Evolutionary conservation across 1,140 invertebrate species (phyloP), one percentile per base, ranked within the genome.

Genomic region (Megalopta genalis): DNA sequence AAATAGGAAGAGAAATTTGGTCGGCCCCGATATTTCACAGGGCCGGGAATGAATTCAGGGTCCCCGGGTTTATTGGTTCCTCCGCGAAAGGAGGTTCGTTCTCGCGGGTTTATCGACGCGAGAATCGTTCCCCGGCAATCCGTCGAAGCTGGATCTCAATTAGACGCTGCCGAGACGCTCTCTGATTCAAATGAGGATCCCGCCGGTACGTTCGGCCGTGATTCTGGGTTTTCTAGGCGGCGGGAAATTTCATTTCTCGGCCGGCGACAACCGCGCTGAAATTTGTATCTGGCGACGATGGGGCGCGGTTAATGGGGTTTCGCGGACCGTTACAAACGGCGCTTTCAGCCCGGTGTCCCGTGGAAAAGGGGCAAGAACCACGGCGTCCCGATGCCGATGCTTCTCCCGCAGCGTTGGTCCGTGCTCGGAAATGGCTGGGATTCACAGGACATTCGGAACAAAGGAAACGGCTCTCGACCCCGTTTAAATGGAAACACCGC

Each of bases 61-160:
- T n/a, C n/a, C n/a, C n/a, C n/a, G n/a, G n/a, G 21, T 60, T 73
- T 81, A 77, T 81, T 83, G 73, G 74, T 66, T 82, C 73, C 74
- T 78, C 64, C 68, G 68, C 32, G 1, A 32, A 32, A 4, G 32
- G 4, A 4, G 32, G 32, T 32, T 32, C 32, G 32, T 32, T 32
- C 32, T 32, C 32, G n/a, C n/a, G n/a, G n/a, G n/a, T n/a, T n/a
- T 42, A 42, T 42, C 39, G 39, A 46, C 42, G 42, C 12, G 42
- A 46, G 42, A 46, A 46, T 46, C 42, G 42, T 46, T 14, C 2
- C 2, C 42, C 2, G 42, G 42, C 42, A 9, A 46, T 46, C 42
- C 42, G 42, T 46, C 42, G 42, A 46, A 46, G 14, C 42, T 12
- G 42, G 42, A 46, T 3, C 42, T 12, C 42, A 46, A 46, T 46